Evolutionary conservation across 1,140 invertebrate species (phyloP).

Genomic region (Caenorhabditis latens): DNA sequence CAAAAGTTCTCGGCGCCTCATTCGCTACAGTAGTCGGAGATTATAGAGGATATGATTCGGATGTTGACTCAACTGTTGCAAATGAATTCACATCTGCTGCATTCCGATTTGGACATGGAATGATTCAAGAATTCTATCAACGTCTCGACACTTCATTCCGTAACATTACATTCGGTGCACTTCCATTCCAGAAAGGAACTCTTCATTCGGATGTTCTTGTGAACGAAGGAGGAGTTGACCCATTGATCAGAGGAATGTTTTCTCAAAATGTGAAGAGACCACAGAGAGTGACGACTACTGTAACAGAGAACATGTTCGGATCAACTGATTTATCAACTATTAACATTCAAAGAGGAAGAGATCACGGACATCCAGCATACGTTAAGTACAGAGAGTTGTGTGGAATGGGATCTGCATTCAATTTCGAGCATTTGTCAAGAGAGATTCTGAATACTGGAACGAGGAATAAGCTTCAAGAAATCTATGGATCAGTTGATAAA

Average conservation of each 20-base stretch:
- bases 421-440: constrained; percentile 82
- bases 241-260: constrained; percentile 76
- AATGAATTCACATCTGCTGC: constrained; percentile 83
- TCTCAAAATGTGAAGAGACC: constrained; percentile 73
- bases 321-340: constrained; percentile 78
- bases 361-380: constrained; percentile 81
- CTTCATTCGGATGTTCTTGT: constrained; percentile 74
- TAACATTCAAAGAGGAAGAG: constrained; percentile 79
- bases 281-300: constrained; percentile 73
- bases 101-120: constrained; percentile 82
- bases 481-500: constrained; percentile 70
- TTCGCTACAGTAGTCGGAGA: constrained; percentile 78
- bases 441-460: constrained; percentile 73
- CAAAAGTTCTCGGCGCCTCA: constrained; percentile 75
- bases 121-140: constrained; percentile 79
- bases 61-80: constrained; percentile 81
- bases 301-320: constrained; percentile 78
- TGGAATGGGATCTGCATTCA: constrained; percentile 82
- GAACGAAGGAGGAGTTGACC: constrained; percentile 76
- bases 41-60: constrained; percentile 81
- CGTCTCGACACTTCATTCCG: constrained; percentile 72
- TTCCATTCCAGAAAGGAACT: constrained; percentile 75
- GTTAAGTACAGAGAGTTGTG: constrained; percentile 86
- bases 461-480: constrained; percentile 70
- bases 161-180: constrained; percentile 71